Evolutionary conservation across 1,140 invertebrate genomes (phyloP), one percentile per base, ranked within the genome.

Genomic region (Procambarus clarkii): DNA sequence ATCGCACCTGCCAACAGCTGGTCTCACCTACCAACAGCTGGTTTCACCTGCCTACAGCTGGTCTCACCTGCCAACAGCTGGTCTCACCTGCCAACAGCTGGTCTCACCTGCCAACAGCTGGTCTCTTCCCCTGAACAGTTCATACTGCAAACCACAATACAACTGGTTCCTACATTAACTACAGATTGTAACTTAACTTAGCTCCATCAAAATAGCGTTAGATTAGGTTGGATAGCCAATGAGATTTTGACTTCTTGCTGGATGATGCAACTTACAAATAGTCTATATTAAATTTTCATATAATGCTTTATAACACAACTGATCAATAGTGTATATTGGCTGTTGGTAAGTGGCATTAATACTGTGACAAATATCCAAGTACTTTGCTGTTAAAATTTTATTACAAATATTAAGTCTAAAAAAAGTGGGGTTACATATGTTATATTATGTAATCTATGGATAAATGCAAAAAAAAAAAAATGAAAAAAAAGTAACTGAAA

Each of bases 281-380:
- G 69, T 74, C 24, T 5, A 54, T 54, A 54, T 9, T 54, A 8
- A 54, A 54, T 54, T 8, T 54, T 64, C 4, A 11, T 64, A 2
- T 34, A 15, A 69, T 4, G 11, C 69, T 8, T 3, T 21, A 74
- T 7, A 34, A 74, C 34, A 9, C n/a, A 74, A 24, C 69, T 74
- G 69, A 74, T 34, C 69, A 74, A 4, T 74, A 21, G 69, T 74
- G 69, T 74, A n/a, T 74, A 24, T 34, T 74, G 2, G 64, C 11
- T 74, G 24, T 34, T 74, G 69, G 24, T 74, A 11, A 15, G 21
- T 24, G 24, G 8, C 69, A 24, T 74, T 24, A 74, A 34, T 74
- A 74, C 69, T 74, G 69, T 74, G 69, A 74, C 69, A 74, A 74
- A 74, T 34, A 74, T 74, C 69, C 69, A 74, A 74, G 69, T 74